A percentile compares a stretch with the other conserved stretches of the same genome.
phyloP scores from a whole-genome alignment of 1,140 invertebrate species.

The Coptotermes formosanus region DNA sequence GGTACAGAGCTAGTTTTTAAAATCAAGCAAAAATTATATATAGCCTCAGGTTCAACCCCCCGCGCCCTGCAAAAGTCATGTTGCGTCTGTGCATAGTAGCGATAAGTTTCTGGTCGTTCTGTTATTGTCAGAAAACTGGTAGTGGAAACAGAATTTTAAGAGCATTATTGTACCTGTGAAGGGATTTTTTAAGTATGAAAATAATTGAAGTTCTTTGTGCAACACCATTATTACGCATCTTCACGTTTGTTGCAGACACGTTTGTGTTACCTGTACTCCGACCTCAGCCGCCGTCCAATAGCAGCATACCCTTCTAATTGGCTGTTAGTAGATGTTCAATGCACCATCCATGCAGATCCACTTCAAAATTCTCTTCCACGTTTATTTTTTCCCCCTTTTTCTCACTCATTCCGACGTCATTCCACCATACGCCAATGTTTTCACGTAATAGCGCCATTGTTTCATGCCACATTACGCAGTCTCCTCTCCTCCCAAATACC shows the following conservation, averaged over 20 bases:
- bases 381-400: neutral
- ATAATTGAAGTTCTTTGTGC: no score
- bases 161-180: no score
- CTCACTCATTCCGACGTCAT: neutral
- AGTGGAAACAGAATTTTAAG: no score
- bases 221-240: no score
- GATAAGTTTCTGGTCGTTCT: no score
- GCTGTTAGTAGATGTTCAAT: constrained; percentile 3
- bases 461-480: neutral
- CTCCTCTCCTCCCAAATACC: neutral
- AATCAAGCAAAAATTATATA: no score
- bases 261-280: neutral
- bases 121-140: no score
- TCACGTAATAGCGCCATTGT: neutral
- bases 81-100: no score
- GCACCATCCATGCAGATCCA: constrained; percentile 8
- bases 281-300: neutral
- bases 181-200: no score
- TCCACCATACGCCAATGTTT: neutral
- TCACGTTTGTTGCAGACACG: neutral
- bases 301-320: neutral
- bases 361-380: neutral
- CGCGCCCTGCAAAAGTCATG: no score
- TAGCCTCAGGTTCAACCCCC: no score
- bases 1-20: no score